Evolutionary conservation across 2,888 invertebrate species (phyloP).

Genomic region (Stenchaetothrips biformis): DNA sequence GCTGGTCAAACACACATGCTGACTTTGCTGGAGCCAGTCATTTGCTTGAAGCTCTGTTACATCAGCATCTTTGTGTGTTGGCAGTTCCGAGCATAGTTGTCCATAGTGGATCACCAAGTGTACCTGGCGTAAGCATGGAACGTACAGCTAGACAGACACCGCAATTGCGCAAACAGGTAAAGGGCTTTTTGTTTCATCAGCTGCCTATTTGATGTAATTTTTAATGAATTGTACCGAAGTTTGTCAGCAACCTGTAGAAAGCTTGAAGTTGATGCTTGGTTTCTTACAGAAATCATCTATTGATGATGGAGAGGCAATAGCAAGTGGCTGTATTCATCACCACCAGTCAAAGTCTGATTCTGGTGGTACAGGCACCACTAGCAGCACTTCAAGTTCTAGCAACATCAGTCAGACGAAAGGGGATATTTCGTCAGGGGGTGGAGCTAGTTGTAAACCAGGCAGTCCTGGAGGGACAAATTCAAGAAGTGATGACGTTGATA

Average conservation of each 20-base stretch:
- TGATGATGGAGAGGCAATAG: not conserved
- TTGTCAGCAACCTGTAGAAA: not conserved
- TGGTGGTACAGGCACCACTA: not conserved
- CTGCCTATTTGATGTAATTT: not conserved
- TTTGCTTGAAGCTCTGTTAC: not conserved
- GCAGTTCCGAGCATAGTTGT: slow-evolving; percentile 18
- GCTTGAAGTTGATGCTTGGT: not conserved
- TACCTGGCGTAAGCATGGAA: slow-evolving; percentile 1
- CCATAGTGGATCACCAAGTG: slow-evolving; percentile 10
- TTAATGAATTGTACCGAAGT: not conserved
- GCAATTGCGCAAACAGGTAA: not conserved
- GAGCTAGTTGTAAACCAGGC: not conserved
- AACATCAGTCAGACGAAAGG: not conserved
- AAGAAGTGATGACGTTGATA: not conserved
- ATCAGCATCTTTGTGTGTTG: not conserved
- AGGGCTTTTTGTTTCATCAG: no score
- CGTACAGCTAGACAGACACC: not conserved
- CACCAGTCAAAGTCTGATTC: not conserved
- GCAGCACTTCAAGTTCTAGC: not conserved
- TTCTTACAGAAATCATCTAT: not conserved
- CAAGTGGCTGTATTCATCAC: not conserved
- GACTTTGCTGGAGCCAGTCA: no score
- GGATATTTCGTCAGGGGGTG: not conserved
- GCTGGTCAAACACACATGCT: no score
- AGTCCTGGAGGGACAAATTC: not conserved